A percentile compares a stretch with the other conserved stretches of the same genome.
These are phyloP conservation scores for Chaetoderma sp. DNA, from an alignment of 2,888 invertebrate genomes.

Conservation along the genomic window DNA sequence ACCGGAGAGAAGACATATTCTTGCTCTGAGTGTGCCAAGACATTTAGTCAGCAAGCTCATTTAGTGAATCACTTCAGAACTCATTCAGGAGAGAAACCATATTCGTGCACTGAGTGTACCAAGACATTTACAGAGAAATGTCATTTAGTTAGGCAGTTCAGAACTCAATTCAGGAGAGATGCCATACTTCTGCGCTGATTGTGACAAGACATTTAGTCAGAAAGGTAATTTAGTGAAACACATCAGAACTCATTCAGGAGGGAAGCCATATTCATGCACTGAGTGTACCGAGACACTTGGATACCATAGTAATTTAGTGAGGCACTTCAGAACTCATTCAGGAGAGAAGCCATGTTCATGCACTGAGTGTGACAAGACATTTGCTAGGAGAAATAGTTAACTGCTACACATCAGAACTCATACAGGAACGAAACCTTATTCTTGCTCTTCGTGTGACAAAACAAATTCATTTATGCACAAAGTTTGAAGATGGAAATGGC, in stretches of 20 bases:
- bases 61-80: constrained; percentile 32
- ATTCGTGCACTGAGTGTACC: constrained; percentile 35
- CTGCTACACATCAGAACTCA: neutral
- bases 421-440: neutral
- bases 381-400: neutral
- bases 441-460: neutral
- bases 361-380: neutral
- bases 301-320: neutral
- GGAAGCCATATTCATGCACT: neutral
- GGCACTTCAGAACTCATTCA: neutral
- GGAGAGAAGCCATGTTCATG: neutral
- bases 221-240: constrained; percentile 1
- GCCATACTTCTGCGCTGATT: constrained; percentile 11
- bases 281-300: neutral
- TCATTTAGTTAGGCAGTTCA: constrained; percentile 34
- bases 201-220: constrained; percentile 15
- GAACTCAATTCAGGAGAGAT: constrained; percentile 14
- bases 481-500: no score
- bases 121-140: constrained; percentile 42
- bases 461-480: no score
- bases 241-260: neutral
- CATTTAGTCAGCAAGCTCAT: neutral
- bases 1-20: neutral
- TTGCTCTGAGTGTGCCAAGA: neutral
- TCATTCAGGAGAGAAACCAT: constrained; percentile 40